Evolutionary conservation across 2,888 invertebrate genomes (phyloP).

Genomic region (Glyphotaelius pellucidus): DNA sequence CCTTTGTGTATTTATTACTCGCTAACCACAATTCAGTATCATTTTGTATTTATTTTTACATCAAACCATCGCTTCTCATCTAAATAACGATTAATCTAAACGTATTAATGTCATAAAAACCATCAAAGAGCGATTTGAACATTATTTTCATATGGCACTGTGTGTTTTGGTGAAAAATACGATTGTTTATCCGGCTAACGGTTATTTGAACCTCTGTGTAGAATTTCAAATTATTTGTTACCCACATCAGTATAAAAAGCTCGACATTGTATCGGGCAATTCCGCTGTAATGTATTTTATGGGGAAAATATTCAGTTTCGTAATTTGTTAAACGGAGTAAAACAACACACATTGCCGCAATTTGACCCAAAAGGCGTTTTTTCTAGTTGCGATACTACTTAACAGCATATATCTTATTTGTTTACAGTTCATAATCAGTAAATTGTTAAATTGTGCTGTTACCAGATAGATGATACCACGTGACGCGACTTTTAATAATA

Average conservation of each 20-base stretch:
- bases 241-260: not conserved
- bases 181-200: not conserved
- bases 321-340: not conserved
- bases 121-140: not conserved
- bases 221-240: not conserved
- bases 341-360: not conserved
- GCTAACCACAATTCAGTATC: not conserved
- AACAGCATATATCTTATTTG: not conserved
- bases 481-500: too few species aligned
- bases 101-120: constrained; percentile 17
- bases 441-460: not conserved
- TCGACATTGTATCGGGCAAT: not conserved
- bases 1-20: not conserved
- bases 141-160: not conserved
- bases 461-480: too few species aligned
- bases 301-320: not conserved
- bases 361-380: not conserved
- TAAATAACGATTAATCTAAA: constrained; percentile 40
- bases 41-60: not conserved
- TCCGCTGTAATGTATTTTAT: not conserved
- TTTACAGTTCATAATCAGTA: not conserved
- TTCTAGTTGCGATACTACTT: not conserved
- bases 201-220: not conserved
- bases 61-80: not conserved
- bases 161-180: not conserved